phyloP scores from a whole-genome alignment of 2,113 vertebrate species.

The Hydropotes inermis region DNA sequence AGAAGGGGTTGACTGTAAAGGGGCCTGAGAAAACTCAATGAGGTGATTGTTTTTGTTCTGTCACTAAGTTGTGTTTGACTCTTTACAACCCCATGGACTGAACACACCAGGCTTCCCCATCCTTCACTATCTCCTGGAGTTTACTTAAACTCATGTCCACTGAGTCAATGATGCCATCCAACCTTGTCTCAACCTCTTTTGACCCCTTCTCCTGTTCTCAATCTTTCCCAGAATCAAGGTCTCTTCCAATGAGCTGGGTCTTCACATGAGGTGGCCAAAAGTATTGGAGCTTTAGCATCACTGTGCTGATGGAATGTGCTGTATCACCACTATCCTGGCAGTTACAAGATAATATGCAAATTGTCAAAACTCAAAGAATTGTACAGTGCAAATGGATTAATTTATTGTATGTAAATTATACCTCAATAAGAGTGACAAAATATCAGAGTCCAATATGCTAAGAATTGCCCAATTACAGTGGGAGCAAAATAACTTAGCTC shows the following conservation, averaged over 20 bases:
- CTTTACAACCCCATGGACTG: neutral
- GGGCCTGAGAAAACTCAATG: rapidly evolving
- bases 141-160: no score
- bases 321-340: rapidly evolving
- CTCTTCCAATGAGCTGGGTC: neutral
- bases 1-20: neutral
- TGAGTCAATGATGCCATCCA: neutral
- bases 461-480: neutral
- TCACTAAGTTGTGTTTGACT: neutral
- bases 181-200: neutral
- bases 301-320: neutral
- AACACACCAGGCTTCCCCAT: neutral
- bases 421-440: neutral
- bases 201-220: neutral
- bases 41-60: neutral
- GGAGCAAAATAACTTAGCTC: neutral
- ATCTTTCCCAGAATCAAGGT: neutral
- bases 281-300: neutral
- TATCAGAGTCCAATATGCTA: neutral
- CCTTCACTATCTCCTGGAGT: no score
- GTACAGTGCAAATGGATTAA: neutral
- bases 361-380: neutral
- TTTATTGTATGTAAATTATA: neutral
- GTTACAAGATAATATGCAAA: neutral
- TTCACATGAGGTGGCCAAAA: neutral